A percentile compares a stretch with the other conserved stretches of the same genome.
Evolutionary conservation across 2,797 vertebrate species (phyloP).

Genomic region (Antrozous pallidus): DNA sequence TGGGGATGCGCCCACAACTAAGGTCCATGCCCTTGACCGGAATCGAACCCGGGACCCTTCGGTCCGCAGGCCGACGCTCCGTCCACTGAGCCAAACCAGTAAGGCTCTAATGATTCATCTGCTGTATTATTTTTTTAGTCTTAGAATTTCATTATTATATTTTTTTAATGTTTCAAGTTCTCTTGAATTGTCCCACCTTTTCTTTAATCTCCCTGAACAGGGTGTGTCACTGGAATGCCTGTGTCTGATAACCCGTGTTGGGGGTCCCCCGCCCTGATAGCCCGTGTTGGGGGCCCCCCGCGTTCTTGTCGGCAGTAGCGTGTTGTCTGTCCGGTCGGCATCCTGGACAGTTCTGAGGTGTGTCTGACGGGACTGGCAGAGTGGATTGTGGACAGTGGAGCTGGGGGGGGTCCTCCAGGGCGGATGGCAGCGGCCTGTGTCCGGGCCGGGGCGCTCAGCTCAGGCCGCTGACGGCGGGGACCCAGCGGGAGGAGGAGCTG

Average conservation of each 20-base stretch:
- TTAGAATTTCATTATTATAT: background rate
- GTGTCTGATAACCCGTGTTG: background rate
- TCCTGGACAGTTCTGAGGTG: no score
- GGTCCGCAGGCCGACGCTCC: no score
- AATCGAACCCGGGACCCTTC: no score
- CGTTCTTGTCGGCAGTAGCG: background rate
- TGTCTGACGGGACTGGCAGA: background rate
- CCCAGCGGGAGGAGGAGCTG: background rate
- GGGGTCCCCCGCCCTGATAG: no score
- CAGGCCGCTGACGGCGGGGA: background rate
- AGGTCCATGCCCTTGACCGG: no score
- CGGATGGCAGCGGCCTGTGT: background rate
- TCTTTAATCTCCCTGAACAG: background rate
- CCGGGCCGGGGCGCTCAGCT: background rate
- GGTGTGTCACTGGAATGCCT: background rate
- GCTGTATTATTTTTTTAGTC: background rate
- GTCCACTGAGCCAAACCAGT: no score
- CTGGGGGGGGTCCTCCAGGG: background rate
- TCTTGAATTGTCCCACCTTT: background rate
- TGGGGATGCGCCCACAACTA: no score
- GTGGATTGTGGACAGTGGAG: background rate
- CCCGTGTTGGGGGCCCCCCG: no score
- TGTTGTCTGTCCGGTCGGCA: no score
- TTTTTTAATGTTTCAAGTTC: background rate
- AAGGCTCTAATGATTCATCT: background rate